phyloP scores from a whole-genome alignment of 2,113 vertebrate genomes.

The Ailurus styani region DNA sequence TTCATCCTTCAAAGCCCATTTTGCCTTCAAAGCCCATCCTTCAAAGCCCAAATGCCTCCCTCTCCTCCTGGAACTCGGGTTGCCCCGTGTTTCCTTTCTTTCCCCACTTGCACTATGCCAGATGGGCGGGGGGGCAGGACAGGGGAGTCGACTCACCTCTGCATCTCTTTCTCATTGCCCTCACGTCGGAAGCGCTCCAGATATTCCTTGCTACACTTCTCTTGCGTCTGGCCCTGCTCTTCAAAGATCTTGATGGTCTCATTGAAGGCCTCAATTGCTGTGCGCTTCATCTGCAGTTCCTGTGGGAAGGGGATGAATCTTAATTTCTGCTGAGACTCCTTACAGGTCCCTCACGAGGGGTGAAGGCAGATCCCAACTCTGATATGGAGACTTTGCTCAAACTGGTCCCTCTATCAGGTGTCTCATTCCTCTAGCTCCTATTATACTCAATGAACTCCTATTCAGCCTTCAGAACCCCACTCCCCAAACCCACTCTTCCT shows the following conservation, averaged over 20 bases:
- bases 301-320: neutral
- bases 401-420: neutral
- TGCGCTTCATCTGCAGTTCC: constrained; percentile 90
- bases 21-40: neutral
- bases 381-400: neutral
- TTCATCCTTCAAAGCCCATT: neutral
- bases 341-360: accelerated
- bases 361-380: neutral
- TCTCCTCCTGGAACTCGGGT: neutral
- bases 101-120: neutral
- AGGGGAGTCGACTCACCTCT: constrained; percentile 76
- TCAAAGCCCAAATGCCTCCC: no score
- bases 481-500: neutral
- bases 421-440: neutral
- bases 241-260: constrained; percentile 91
- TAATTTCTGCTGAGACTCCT: neutral
- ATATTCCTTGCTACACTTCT: constrained; percentile 87
- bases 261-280: constrained; percentile 86
- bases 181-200: constrained; percentile 86
- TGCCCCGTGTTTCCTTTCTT: neutral
- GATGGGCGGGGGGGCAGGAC: neutral
- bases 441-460: accelerated
- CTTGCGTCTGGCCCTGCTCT: constrained; percentile 87
- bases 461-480: neutral
- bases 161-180: constrained; percentile 88